These are phyloP conservation scores for Heptranchias perlo DNA, from an alignment of 2,113 vertebrate genomes.

Conservation along the genomic window DNA sequence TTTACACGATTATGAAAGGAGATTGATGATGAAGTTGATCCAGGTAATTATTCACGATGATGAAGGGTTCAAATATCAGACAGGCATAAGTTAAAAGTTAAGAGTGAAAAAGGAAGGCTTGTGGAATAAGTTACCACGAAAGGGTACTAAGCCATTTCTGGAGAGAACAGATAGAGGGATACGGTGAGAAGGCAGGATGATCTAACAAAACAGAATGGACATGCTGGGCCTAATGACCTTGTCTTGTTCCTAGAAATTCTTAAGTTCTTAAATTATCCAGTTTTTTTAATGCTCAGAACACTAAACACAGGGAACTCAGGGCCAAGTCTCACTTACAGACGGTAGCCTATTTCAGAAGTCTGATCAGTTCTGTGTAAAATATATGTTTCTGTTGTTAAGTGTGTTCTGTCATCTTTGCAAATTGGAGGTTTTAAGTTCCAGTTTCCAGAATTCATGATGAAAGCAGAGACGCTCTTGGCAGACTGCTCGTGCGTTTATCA, in stretches of 20 bases:
- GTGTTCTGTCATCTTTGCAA: slow-evolving; percentile 17
- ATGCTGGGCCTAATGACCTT: not conserved
- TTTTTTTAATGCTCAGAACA: not conserved
- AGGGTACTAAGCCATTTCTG: not conserved
- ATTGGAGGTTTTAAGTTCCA: not conserved
- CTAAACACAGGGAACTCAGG: not conserved
- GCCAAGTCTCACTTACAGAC: not conserved
- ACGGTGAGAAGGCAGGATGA: not conserved
- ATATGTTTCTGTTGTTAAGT: not conserved
- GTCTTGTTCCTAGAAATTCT: not conserved
- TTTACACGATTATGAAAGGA: not conserved
- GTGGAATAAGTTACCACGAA: not conserved
- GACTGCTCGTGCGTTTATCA: not conserved
- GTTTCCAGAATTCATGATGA: not conserved
- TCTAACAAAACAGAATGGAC: not conserved
- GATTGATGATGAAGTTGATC: not conserved
- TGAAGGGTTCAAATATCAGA: not conserved
- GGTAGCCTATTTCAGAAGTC: not conserved
- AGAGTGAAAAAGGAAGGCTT: not conserved
- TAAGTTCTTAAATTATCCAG: not conserved
- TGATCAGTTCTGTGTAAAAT: not conserved
- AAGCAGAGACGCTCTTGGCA: not conserved
- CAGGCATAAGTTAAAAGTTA: not conserved
- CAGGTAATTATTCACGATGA: not conserved
- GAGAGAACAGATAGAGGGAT: not conserved